Percentiles rank a stretch among this genome's conserved stretches.
phyloP scores from a whole-genome alignment of 2,113 vertebrate species.

The Pedetes capensis region DNA sequence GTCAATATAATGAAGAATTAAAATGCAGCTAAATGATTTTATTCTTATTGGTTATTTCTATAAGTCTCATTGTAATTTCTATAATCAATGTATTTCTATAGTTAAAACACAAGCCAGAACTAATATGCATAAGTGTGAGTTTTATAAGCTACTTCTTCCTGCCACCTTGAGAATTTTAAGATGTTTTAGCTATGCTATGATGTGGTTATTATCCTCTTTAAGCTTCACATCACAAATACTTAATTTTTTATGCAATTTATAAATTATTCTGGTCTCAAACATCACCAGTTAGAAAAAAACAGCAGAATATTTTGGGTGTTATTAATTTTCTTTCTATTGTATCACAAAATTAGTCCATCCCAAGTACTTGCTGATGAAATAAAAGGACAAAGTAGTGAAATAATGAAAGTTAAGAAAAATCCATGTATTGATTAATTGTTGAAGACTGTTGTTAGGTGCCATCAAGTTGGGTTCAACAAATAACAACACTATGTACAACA shows the following conservation, averaged over 20 bases:
- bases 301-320: not conserved
- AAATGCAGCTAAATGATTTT: not conserved
- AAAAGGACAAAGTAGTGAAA: not conserved
- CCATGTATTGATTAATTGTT: not conserved
- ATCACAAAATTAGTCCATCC: not conserved
- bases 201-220: constrained; percentile 20
- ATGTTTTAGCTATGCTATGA: constrained; percentile 31
- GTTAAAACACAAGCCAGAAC: constrained; percentile 55
- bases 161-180: constrained; percentile 6
- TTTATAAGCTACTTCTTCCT: not conserved
- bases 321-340: not conserved
- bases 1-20: not conserved
- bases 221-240: constrained; percentile 26
- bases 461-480: no score
- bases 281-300: constrained; percentile 33
- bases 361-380: not conserved
- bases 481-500: no score
- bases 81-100: constrained; percentile 35
- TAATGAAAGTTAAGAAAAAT: not conserved
- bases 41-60: not conserved
- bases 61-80: not conserved
- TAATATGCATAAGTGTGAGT: constrained; percentile 24
- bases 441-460: no score
- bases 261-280: constrained; percentile 41
- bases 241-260: not conserved